A percentile compares a stretch with the other conserved stretches of the same genome.
Conservation (phyloP, 2,113 vertebrate genomes). For the Plestiodon gilberti region DNA sequence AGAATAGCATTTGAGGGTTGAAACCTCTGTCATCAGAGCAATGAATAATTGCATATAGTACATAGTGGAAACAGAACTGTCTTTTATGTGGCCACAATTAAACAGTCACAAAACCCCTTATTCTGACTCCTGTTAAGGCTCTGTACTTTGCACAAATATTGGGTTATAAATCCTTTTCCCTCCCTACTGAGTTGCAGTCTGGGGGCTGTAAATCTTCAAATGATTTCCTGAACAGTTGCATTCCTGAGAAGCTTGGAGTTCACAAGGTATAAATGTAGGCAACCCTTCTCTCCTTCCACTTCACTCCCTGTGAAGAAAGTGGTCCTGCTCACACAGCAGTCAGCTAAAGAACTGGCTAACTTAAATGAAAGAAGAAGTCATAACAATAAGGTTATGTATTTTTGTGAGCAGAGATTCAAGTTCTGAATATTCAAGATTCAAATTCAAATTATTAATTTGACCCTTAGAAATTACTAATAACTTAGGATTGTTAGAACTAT, state of each 20-base stretch:
- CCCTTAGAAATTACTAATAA: neutral
- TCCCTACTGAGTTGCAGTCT: neutral
- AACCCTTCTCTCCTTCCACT: neutral
- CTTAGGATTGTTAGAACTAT: neutral
- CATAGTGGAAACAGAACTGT: neutral
- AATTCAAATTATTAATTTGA: too few species aligned
- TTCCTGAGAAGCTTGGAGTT: slow-evolving; percentile 13
- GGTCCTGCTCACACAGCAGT: neutral
- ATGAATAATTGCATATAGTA: neutral
- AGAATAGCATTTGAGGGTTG: neutral
- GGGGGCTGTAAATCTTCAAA: slow-evolving; percentile 11
- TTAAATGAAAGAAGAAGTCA: neutral
- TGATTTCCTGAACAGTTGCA: slow-evolving; percentile 32
- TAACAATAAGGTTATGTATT: neutral
- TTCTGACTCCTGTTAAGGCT: neutral
- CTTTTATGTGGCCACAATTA: neutral
- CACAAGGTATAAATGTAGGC: neutral
- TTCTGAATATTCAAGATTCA: too few species aligned
- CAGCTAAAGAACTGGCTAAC: neutral
- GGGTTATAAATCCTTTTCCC: slow-evolving; percentile 14
- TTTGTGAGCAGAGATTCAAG: neutral
- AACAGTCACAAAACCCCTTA: neutral
- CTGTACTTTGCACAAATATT: neutral
- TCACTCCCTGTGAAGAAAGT: neutral
- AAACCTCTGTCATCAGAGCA: neutral